phyloP scores from a whole-genome alignment of 1,140 invertebrate species.

The Drosophila bocqueti region DNA sequence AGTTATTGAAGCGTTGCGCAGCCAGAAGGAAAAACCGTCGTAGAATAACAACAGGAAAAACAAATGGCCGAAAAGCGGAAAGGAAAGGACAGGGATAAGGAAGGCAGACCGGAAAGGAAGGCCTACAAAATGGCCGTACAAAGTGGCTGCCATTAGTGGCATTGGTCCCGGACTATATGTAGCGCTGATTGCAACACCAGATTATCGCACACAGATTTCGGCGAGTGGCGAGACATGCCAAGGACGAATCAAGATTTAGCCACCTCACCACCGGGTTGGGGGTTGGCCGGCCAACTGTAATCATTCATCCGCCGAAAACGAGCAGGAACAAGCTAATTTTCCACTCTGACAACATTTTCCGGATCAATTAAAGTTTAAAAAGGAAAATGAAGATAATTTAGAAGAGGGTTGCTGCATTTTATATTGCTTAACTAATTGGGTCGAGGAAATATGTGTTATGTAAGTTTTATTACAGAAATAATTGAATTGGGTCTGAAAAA shows the following conservation, averaged over 20 bases:
- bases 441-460: background rate
- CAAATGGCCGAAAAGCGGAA: constrained; percentile 47
- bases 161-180: constrained; percentile 24
- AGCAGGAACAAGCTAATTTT: constrained; percentile 37
- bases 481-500: background rate
- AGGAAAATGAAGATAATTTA: constrained; percentile 14
- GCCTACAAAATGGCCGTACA: constrained; percentile 59
- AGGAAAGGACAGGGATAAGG: background rate
- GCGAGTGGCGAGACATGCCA: constrained; percentile 30
- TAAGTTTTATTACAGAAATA: background rate
- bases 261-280: background rate
- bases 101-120: constrained; percentile 31
- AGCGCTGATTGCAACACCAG: constrained; percentile 64
- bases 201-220: constrained; percentile 68
- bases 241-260: constrained; percentile 13
- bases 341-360: constrained; percentile 53
- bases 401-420: constrained; percentile 27
- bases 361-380: constrained; percentile 62
- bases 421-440: constrained; percentile 3
- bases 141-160: constrained; percentile 73
- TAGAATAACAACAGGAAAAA: constrained; percentile 39
- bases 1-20: constrained; percentile 72
- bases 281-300: background rate
- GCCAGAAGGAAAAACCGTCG: constrained; percentile 31
- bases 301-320: constrained; percentile 36